Conservation (phyloP, 2,797 vertebrate species). For the Coregonus ussuriensis region DNA sequence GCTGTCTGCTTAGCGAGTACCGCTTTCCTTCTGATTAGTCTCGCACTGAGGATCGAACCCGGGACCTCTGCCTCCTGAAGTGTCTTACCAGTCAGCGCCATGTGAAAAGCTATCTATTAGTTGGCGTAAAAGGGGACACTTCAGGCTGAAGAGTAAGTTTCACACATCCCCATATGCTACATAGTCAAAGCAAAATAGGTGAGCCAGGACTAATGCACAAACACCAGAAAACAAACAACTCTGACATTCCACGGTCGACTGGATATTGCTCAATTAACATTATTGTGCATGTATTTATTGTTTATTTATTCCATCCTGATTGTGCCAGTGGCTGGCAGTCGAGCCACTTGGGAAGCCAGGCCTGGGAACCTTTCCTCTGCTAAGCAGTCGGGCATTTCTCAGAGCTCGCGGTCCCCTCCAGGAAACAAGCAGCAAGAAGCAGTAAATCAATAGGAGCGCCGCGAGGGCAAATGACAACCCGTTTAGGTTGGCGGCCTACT, state of each 20-base stretch:
- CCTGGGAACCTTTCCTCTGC: conserved; percentile 66
- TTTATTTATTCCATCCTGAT: conserved; percentile 55
- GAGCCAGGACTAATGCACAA: conserved; percentile 1
- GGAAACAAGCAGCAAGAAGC: conserved; percentile 73
- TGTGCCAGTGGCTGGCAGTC: conserved; percentile 39
- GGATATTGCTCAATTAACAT: conserved; percentile 39
- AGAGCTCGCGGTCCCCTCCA: conserved; percentile 68
- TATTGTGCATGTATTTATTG: conserved; percentile 43
- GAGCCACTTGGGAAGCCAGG: conserved; percentile 60
- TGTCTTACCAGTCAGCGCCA: no score
- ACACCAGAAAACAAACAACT: conserved; percentile 5
- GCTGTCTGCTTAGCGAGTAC: no score
- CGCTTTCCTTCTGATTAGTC: no score
- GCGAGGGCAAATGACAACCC: conserved; percentile 80
- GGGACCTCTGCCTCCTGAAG: no score
- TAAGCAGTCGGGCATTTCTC: conserved; percentile 62
- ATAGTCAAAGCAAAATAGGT: neutral
- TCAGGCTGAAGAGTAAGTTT: no score
- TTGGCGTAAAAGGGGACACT: no score
- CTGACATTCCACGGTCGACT: conserved; percentile 27
- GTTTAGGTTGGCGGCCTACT: conserved; percentile 81
- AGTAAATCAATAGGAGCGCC: conserved; percentile 81
- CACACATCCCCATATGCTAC: no score
- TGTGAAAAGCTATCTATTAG: no score
- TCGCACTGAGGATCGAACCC: no score